Percentiles rank a stretch among this genome's conserved stretches.
Conservation (phyloP, 2,113 vertebrate genomes). For the Argyrosomus japonicus region DNA sequence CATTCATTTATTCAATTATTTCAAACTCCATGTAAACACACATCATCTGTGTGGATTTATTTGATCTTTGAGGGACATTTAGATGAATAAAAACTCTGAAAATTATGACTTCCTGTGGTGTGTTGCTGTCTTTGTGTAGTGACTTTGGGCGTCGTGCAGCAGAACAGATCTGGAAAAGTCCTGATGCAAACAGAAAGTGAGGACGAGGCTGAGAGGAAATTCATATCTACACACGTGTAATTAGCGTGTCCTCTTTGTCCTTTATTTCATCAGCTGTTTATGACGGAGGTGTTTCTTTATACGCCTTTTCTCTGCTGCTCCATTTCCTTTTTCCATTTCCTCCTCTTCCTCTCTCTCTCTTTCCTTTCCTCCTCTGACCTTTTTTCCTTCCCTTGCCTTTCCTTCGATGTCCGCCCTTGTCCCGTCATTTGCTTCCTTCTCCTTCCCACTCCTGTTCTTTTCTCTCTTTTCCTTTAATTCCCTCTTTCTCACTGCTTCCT, state of each 20-base stretch:
- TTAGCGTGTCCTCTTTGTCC: slow-evolving; percentile 41
- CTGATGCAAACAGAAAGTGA: neutral
- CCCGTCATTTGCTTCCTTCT: too few relatives aligned
- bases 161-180: neutral
- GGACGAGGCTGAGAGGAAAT: slow-evolving; percentile 1
- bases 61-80: too few relatives aligned
- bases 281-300: slow-evolving; percentile 1
- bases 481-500: too few relatives aligned
- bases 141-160: slow-evolving; percentile 6
- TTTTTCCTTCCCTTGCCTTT: too few relatives aligned
- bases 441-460: neutral
- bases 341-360: neutral
- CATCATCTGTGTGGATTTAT: neutral
- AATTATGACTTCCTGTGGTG: neutral
- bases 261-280: neutral
- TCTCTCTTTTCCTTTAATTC: neutral
- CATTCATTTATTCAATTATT: too few relatives aligned
- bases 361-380: too few relatives aligned
- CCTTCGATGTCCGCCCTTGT: neutral
- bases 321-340: neutral
- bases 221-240: slow-evolving; percentile 43
- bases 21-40: neutral
- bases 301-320: neutral
- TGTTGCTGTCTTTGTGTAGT: neutral
- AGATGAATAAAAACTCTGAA: too few relatives aligned